Conservation (phyloP, 2,888 invertebrate species). For the Apantesis nais region DNA sequence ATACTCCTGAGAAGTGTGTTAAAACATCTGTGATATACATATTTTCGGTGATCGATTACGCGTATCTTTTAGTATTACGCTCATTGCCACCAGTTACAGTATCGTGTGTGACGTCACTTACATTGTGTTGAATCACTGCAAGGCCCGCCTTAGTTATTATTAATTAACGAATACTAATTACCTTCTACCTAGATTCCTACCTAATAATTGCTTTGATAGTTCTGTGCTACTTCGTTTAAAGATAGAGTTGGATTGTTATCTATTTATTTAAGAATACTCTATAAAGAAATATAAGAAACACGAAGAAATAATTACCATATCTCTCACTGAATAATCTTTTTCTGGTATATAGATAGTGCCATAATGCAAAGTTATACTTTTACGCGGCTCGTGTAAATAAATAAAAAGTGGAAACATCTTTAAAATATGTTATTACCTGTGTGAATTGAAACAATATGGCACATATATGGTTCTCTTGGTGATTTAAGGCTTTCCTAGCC, state of each 20-base stretch:
- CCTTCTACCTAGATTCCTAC: conserved; percentile 45
- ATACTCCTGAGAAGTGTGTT: not conserved
- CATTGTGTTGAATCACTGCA: conserved; percentile 53
- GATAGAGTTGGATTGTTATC: not conserved
- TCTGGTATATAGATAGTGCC: not conserved
- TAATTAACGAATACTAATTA: conserved; percentile 58
- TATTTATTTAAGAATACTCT: not conserved
- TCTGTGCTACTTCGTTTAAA: conserved; percentile 34
- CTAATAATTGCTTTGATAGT: conserved; percentile 34
- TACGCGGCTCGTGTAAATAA: no score
- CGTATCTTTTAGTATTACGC: conserved; percentile 44
- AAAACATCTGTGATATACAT: not conserved
- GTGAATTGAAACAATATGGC: no score
- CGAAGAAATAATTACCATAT: not conserved
- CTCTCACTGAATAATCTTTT: not conserved
- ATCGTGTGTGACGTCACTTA: conserved; percentile 53
- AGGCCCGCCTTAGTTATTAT: conserved; percentile 55
- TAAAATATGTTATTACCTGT: no score
- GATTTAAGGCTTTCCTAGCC: no score
- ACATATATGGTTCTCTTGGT: no score
- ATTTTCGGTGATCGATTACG: conserved; percentile 26
- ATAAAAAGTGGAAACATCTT: no score
- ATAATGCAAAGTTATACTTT: not conserved
- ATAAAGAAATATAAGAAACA: not conserved
- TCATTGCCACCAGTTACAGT: conserved; percentile 43